Conservation (phyloP, 1,140 invertebrate species). For the Tetraneura akinire region DNA sequence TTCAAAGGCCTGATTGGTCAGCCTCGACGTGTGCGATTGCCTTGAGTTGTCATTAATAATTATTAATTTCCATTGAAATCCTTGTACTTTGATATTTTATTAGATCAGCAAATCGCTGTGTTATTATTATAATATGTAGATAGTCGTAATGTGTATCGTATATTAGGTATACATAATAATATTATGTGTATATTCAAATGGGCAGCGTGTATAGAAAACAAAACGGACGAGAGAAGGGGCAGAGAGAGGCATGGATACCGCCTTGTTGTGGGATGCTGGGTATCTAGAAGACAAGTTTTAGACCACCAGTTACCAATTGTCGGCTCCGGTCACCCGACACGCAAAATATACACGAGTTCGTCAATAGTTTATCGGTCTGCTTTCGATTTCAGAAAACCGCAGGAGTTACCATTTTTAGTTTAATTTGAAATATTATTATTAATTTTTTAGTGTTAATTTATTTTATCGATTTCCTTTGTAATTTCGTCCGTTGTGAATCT, state of each 20-base stretch:
- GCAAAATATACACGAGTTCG: constrained; percentile 39
- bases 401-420: background rate
- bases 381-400: background rate
- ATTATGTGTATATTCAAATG: too few relatives aligned
- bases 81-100: background rate
- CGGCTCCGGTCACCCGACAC: constrained; percentile 51
- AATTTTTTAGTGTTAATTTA: background rate
- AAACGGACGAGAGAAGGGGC: constrained; percentile 6
- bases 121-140: too few relatives aligned
- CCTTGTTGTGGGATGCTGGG: constrained; percentile 43
- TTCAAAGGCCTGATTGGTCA: constrained; percentile 46
- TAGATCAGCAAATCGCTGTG: too few relatives aligned
- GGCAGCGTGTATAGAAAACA: background rate
- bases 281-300: constrained; percentile 27
- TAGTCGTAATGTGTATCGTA: constrained; percentile 7
- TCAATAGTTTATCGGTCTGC: constrained; percentile 16
- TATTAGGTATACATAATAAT: too few relatives aligned
- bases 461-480: background rate
- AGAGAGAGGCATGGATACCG: constrained; percentile 39
- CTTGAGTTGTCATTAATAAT: constrained; percentile 32
- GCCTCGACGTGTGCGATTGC: background rate
- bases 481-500: background rate
- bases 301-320: constrained; percentile 48
- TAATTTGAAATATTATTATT: background rate
- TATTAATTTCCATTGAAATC: constrained; percentile 9